Percentiles rank a stretch among this genome's conserved stretches.
phyloP scores from a whole-genome alignment of 1,140 invertebrate genomes.

The Manduca sexta region DNA sequence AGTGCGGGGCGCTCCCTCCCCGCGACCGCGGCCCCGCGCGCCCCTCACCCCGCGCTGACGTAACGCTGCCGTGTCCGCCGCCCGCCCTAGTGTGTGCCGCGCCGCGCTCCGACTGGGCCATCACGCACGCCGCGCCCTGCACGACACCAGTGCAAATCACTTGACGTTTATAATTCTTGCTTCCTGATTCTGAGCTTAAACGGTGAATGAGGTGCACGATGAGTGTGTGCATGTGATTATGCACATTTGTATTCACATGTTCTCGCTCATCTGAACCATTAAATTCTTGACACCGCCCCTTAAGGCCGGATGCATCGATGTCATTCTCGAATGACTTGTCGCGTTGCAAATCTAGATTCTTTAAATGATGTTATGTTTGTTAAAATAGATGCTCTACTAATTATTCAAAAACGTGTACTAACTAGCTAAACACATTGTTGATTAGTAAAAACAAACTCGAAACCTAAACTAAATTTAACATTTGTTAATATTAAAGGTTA shows the following conservation, averaged over 20 bases:
- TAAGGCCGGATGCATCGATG: conserved; percentile 50
- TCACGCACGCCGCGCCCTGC: conserved; percentile 47
- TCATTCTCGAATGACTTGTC: conserved; percentile 52
- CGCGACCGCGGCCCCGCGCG: conserved; percentile 10
- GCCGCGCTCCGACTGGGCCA: conserved; percentile 56
- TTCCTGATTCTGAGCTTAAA: conserved; percentile 48
- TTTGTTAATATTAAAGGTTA: too few species aligned
- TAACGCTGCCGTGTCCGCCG: conserved; percentile 62
- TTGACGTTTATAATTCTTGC: conserved; percentile 61
- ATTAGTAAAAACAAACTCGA: not conserved
- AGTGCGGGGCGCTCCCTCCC: conserved; percentile 45
- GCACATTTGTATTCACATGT: conserved; percentile 16
- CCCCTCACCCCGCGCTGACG: conserved; percentile 60
- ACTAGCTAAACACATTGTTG: not conserved
- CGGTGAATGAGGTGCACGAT: conserved; percentile 54
- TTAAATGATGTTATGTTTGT: conserved; percentile 1
- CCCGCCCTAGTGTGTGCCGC: conserved; percentile 70
- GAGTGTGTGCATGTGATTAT: conserved; percentile 38
- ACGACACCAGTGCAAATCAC: conserved; percentile 54
- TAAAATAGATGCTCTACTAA: not conserved
- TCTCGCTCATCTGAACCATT: conserved; percentile 18
- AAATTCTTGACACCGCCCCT: conserved; percentile 37
- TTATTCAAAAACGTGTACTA: not conserved
- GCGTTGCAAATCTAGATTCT: conserved; percentile 39
- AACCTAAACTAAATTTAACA: too few species aligned